These are phyloP conservation scores for Glyptemys insculpta DNA, from an alignment of 2,797 vertebrate genomes.

Conservation along the genomic window DNA sequence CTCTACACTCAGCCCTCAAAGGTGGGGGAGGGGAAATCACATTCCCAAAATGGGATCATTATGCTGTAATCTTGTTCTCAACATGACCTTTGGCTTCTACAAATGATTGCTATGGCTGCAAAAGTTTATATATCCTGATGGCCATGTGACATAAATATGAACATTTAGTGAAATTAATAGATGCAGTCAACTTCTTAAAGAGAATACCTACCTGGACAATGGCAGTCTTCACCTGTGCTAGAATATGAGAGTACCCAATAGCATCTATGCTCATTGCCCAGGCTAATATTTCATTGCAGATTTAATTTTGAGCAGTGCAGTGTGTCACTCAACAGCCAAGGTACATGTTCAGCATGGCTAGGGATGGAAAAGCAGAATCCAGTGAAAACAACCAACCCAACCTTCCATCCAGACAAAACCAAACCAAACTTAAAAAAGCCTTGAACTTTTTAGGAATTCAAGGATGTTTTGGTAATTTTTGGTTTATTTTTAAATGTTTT, in stretches of 20 bases:
- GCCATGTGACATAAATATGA: slow-evolving; percentile 43
- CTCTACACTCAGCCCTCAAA: background rate
- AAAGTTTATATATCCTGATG: background rate
- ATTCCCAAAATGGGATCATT: slow-evolving; percentile 46
- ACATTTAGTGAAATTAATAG: slow-evolving; percentile 44
- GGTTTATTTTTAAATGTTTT: background rate
- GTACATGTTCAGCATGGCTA: background rate
- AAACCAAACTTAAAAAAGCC: background rate
- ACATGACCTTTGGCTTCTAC: slow-evolving; percentile 49
- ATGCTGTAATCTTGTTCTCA: slow-evolving; percentile 48
- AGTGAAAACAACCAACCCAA: background rate
- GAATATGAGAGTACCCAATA: background rate
- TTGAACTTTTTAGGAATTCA: background rate
- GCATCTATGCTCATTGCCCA: background rate
- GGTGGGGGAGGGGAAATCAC: background rate
- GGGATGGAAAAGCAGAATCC: background rate
- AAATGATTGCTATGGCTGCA: background rate
- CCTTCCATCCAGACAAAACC: background rate
- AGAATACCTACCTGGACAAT: background rate
- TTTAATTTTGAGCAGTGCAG: background rate
- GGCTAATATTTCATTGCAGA: background rate
- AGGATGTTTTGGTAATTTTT: background rate
- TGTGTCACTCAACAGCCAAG: background rate
- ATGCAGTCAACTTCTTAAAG: slow-evolving; percentile 21
- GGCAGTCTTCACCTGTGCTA: background rate